Percentiles rank a stretch among this genome's conserved stretches.
Evolutionary conservation across 1,140 invertebrate genomes (phyloP).

Genomic region (Sminthurinus signatus): DNA sequence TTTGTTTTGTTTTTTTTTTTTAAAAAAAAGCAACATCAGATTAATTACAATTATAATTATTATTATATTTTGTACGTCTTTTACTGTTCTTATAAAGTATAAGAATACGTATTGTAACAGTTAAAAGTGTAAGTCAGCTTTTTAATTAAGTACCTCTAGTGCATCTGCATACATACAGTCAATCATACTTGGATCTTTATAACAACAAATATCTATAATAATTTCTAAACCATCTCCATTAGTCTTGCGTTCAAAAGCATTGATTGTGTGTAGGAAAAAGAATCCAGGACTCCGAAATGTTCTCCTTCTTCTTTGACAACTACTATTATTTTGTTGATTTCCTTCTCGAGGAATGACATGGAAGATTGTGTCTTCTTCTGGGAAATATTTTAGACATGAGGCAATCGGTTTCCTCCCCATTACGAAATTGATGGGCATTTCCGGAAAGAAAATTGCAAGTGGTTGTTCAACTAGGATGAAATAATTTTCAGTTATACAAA

Average conservation of each 20-base stretch:
- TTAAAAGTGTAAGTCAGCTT: background rate
- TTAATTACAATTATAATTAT: background rate
- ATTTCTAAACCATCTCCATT: slow-evolving; percentile 55
- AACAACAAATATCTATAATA: slow-evolving; percentile 72
- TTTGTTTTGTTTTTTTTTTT: too few relatives aligned
- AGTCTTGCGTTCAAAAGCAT: slow-evolving; percentile 63
- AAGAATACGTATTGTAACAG: too few relatives aligned
- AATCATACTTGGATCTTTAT: slow-evolving; percentile 70
- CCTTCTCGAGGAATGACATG: slow-evolving; percentile 58
- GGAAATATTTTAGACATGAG: slow-evolving; percentile 62
- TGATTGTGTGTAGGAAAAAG: slow-evolving; percentile 84
- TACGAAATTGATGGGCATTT: slow-evolving; percentile 54
- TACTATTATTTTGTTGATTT: slow-evolving; percentile 34
- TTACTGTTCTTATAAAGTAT: too few relatives aligned
- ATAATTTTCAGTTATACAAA: slow-evolving; percentile 75
- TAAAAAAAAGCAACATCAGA: background rate
- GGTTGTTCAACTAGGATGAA: slow-evolving; percentile 80
- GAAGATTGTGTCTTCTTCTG: slow-evolving; percentile 65
- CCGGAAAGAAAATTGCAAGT: slow-evolving; percentile 59
- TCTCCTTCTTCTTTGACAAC: slow-evolving; percentile 52
- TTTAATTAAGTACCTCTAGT: slow-evolving; percentile 56
- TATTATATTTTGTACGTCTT: slow-evolving; percentile 4
- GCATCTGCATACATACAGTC: slow-evolving; percentile 78
- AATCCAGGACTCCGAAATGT: slow-evolving; percentile 64
- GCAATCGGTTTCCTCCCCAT: slow-evolving; percentile 55